Evolutionary conservation across 2,113 vertebrate species (phyloP), one percentile per base, ranked within the genome.

Genomic region (Ammospiza caudacuta): DNA sequence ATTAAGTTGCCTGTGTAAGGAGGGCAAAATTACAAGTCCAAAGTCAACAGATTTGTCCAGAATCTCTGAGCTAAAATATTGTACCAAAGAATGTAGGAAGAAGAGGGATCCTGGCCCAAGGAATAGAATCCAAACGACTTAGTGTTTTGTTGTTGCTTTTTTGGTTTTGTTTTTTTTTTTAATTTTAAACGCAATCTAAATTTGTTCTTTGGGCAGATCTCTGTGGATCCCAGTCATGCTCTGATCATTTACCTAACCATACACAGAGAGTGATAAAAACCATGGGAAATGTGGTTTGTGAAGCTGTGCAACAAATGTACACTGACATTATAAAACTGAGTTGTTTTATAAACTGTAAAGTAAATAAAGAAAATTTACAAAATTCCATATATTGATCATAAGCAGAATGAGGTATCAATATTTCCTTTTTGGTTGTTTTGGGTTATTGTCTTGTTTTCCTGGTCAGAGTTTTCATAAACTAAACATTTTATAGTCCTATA

Each of bases 121-220:
- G 20, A 58, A 54, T 1, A 63, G 22, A 67, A 75, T 25, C 6
- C 4, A 4, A 37, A 24, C 54, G 6, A 35, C 29, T 39, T 58
- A 0, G 1, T 13, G 51, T 57, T 43, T 62, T 52, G 5, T 9
- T 51, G 3, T 1, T 41, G 41, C 13, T 41, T 41, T 41, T 41
- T 41, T 41, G 39, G 5, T 41, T 41, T 41, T 41, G 39, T 12
- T 41, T 2, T 20, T 55, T 17, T 55, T 54, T 44, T 47, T 44
- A n/a, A 23, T 51, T 72, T 62, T 17, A 9, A 47, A 55, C 52
- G 4, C 9, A 39, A 41, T 47, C 10, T 17, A 62, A 29, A 14
- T 27, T 63, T 12, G 0, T 75, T 85, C 37, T 57, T 64, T 73
- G 31, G 64, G 13, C 4, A 70, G 39, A 57, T 47, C 6, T 39